A percentile compares a stretch with the other conserved stretches of the same genome.
These are phyloP conservation scores for Siniperca chuatsi DNA, from an alignment of 2,113 vertebrate species.

Conservation along the genomic window DNA sequence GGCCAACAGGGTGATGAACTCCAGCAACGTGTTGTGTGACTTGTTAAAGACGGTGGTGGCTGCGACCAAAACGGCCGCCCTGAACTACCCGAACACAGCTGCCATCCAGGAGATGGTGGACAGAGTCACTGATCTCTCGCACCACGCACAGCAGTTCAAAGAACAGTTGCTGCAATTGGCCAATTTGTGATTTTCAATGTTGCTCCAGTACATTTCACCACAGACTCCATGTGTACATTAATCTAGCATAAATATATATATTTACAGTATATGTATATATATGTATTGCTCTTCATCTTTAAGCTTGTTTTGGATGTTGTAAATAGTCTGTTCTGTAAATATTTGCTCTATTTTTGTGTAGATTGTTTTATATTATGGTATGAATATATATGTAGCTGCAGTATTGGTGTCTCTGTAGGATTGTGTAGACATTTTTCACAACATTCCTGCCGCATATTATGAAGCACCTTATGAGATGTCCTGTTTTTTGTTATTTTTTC, in stretches of 20 bases:
- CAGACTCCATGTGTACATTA: constrained; percentile 46
- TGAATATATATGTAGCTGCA: constrained; percentile 73
- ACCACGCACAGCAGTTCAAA: constrained; percentile 92
- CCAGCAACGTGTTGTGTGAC: constrained; percentile 94
- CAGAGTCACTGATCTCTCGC: constrained; percentile 90
- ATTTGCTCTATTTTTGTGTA: constrained; percentile 84
- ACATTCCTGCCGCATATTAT: constrained; percentile 78
- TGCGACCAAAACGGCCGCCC: constrained; percentile 92
- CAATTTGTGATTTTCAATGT: constrained; percentile 79
- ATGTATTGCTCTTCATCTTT: constrained; percentile 48
- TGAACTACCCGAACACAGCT: constrained; percentile 91
- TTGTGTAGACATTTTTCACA: constrained; percentile 66
- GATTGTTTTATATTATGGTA: constrained; percentile 84
- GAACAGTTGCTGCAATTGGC: constrained; percentile 91
- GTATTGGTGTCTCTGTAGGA: constrained; percentile 68
- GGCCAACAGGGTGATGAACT: constrained; percentile 92
- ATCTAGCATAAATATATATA: constrained; percentile 58
- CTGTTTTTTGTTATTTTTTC: constrained; percentile 13
- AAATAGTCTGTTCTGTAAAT: constrained; percentile 83
- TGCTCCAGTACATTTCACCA: background rate
- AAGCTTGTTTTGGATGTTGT: constrained; percentile 68
- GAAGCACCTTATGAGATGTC: constrained; percentile 82
- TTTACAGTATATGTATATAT: constrained; percentile 53
- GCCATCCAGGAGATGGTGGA: constrained; percentile 96
- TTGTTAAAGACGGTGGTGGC: constrained; percentile 92